These are phyloP conservation scores for Lordiphosa andalusiaca DNA, from an alignment of 2,888 invertebrate genomes.

Conservation along the genomic window DNA sequence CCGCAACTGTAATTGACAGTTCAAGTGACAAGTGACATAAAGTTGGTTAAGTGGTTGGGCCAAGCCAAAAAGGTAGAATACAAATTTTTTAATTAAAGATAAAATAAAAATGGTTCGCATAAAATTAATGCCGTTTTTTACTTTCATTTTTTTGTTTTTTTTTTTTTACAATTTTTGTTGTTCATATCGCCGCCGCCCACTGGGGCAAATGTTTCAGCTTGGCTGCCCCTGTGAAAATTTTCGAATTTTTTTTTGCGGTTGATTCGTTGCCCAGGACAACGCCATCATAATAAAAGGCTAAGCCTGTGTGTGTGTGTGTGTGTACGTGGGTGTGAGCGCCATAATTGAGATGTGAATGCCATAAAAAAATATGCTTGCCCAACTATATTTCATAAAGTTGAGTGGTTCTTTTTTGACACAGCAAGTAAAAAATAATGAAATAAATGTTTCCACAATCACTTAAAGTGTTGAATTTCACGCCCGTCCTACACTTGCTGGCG, in stretches of 20 bases:
- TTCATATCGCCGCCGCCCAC: not conserved
- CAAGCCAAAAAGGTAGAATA: conserved; percentile 23
- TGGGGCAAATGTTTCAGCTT: conserved; percentile 23
- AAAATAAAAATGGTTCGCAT: conserved; percentile 9
- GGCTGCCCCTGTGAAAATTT: conserved; percentile 26
- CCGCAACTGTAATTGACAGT: conserved; percentile 68
- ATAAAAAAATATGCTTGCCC: conserved; percentile 16
- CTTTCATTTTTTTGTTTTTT: conserved; percentile 28
- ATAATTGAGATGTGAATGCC: conserved; percentile 26
- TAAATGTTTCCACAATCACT: not conserved
- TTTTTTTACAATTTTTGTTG: conserved; percentile 13
- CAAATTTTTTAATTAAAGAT: conserved; percentile 46
- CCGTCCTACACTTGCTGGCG: conserved; percentile 8
- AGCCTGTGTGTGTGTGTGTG: conserved; percentile 9
- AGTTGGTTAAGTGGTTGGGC: conserved; percentile 8
- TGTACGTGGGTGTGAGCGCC: not conserved
- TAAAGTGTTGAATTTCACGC: conserved; percentile 10
- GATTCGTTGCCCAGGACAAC: conserved; percentile 45
- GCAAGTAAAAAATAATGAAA: no score
- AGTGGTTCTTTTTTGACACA: conserved; percentile 1
- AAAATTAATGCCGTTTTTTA: conserved; percentile 37
- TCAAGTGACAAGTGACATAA: conserved; percentile 46
- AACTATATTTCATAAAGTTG: conserved; percentile 10
- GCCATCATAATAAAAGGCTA: conserved; percentile 20
- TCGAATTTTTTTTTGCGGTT: conserved; percentile 44